Base-by-base conservation (phyloP, 2,888 invertebrate genomes). In the Drosophila maculinotata region DNA sequence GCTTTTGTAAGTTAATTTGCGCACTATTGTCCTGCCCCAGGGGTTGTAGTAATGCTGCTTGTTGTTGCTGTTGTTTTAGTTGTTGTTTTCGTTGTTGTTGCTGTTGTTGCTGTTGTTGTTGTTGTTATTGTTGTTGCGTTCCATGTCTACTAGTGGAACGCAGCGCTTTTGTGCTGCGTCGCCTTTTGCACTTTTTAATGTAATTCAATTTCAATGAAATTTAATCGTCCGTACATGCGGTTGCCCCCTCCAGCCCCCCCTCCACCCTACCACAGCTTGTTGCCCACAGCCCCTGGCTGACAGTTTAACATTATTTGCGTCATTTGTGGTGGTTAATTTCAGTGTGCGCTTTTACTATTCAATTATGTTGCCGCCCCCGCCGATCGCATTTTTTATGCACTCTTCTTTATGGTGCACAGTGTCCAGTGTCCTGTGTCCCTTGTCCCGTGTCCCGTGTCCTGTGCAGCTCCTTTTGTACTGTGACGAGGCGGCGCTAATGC, bases 311-410 rank as follows among this genome's bases (percentile, higher is more conserved):
- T 81, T 84, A 87, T 83, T 87, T 83, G 76, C 83, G 87, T 82
- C 87, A 87, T 87, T 83, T 83, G 83, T 84, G 84, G 87, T 86
- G 86, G 84, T 84, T 84, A 87, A 84, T 84, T 84, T 80, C 84
- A 84, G 81, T 84, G 86, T 56, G 52, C 81, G 86, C 83, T 85
- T 81, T 82, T 86, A 82, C 81, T 82, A 87, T 85, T 85, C 84
- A 86, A 85, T 85, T 87, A 87, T 86, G 86, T 79, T 17, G 44
- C 17, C 41, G 33, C 75, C 69, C 52, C 42, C 66, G 62, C 41
- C 53, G 77, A 73, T 77, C 62, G 65, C 81, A 80, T 80, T 81
- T 82, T 82, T 82, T 82, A 86, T 86, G 81, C 86, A 75, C 75
- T 82, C 80, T 73, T 57, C 57, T 64, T 80, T 63, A 56, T 73